Evolutionary conservation across 2,797 vertebrate species (phyloP).

Genomic region (Tamandua tetradactyla): DNA sequence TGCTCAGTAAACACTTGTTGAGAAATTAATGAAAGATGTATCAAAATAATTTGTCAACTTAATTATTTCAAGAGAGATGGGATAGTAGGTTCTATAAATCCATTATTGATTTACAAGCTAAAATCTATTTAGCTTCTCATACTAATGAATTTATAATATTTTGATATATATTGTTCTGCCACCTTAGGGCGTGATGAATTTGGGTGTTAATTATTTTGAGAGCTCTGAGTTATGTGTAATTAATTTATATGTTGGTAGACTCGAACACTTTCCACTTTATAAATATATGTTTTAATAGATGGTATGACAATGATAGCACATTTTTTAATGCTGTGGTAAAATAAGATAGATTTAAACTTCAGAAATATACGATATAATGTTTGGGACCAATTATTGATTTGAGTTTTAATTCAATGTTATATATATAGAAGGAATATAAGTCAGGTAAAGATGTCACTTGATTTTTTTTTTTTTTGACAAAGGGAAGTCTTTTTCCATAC

Average conservation of each 20-base stretch:
- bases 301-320: background rate
- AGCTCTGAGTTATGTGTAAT: conserved; percentile 41
- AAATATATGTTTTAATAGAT: background rate
- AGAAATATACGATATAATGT: background rate
- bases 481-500: background rate
- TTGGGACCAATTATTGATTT: background rate
- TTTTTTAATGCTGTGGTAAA: background rate
- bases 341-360: background rate
- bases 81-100: background rate
- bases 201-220: conserved; percentile 30
- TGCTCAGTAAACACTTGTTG: background rate
- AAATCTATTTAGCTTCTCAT: background rate
- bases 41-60: background rate
- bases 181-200: background rate
- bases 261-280: background rate
- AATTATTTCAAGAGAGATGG: conserved; percentile 1
- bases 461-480: background rate
- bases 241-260: conserved; percentile 14
- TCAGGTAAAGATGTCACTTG: background rate
- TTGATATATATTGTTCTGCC: background rate
- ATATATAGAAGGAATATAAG: background rate
- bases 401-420: conserved; percentile 21
- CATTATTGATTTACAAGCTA: background rate
- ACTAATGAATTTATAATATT: background rate
- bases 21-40: background rate